These are phyloP conservation scores for Quadriops clusia DNA, from an alignment of 2,888 invertebrate genomes.

Conservation along the genomic window DNA sequence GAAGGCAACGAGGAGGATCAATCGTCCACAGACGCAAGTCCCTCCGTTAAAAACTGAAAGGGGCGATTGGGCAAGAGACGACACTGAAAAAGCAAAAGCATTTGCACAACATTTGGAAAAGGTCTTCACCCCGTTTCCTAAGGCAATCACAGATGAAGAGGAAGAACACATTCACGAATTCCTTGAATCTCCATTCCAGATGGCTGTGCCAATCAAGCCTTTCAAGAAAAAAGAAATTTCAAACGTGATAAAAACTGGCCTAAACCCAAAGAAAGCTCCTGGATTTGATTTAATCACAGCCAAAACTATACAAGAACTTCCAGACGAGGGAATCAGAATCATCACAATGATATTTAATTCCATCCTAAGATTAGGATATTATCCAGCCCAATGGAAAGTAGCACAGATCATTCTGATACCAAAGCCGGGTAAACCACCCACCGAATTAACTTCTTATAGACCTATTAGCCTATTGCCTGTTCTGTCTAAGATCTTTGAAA, in stretches of 20 bases:
- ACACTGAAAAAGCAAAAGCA: not conserved
- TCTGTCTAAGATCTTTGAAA: not conserved
- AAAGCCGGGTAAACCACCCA: not conserved
- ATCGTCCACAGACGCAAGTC: not conserved
- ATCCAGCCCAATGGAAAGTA: no score
- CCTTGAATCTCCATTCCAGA: not conserved
- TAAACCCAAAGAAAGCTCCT: no score
- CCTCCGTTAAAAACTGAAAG: not conserved
- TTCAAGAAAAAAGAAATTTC: conserved; percentile 1
- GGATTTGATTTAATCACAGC: no score
- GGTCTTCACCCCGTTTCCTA: not conserved
- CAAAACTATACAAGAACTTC: no score
- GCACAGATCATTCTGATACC: no score
- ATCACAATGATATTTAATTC: no score
- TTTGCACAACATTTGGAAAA: not conserved
- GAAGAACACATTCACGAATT: not conserved
- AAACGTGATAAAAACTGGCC: not conserved
- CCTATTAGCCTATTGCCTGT: not conserved
- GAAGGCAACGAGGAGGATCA: not conserved
- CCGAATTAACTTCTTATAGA: not conserved
- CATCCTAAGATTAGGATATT: no score
- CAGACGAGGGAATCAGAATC: no score
- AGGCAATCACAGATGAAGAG: not conserved
- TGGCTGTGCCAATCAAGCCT: not conserved
- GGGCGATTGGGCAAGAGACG: not conserved